These are phyloP conservation scores for Allophyes oxyacanthae DNA, from an alignment of 2,888 invertebrate species.

Conservation along the genomic window DNA sequence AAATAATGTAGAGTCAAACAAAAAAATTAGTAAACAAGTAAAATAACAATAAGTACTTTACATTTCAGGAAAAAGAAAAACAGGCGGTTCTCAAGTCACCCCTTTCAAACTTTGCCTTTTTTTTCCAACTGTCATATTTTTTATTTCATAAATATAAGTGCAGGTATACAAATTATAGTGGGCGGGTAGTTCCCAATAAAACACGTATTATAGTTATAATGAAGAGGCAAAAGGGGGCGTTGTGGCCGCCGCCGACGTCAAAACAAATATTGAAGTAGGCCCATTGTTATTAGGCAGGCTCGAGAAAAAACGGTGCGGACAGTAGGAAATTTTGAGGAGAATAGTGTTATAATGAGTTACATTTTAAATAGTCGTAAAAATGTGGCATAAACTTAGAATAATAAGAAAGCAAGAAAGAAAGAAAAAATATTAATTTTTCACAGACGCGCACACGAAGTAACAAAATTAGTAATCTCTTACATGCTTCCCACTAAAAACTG, in stretches of 20 bases:
- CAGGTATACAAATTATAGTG: slow-evolving; percentile 58
- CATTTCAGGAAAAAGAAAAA: no score
- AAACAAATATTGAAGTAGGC: slow-evolving; percentile 53
- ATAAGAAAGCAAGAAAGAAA: no score
- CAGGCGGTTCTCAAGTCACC: neutral
- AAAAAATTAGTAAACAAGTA: no score
- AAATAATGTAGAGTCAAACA: no score
- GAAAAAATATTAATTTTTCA: no score
- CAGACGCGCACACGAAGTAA: no score
- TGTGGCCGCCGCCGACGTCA: slow-evolving; percentile 47
- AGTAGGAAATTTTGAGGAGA: slow-evolving; percentile 12
- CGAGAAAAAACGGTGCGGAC: slow-evolving; percentile 25
- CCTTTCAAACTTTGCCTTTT: slow-evolving; percentile 4
- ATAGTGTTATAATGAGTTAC: no score
- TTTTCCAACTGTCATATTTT: slow-evolving; percentile 13
- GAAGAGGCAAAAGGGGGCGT: slow-evolving; percentile 76
- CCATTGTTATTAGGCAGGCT: slow-evolving; percentile 38
- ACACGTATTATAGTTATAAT: slow-evolving; percentile 72
- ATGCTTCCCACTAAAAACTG: no score
- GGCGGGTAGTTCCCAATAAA: slow-evolving; percentile 73
- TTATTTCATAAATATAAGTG: slow-evolving; percentile 16
- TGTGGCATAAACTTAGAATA: no score
- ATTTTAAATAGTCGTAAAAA: no score
- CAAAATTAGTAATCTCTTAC: no score
- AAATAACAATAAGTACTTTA: no score